Percentiles rank a stretch among this genome's conserved stretches.
Conservation (phyloP, 2,888 invertebrate species). For the Candidula unifasciata region DNA sequence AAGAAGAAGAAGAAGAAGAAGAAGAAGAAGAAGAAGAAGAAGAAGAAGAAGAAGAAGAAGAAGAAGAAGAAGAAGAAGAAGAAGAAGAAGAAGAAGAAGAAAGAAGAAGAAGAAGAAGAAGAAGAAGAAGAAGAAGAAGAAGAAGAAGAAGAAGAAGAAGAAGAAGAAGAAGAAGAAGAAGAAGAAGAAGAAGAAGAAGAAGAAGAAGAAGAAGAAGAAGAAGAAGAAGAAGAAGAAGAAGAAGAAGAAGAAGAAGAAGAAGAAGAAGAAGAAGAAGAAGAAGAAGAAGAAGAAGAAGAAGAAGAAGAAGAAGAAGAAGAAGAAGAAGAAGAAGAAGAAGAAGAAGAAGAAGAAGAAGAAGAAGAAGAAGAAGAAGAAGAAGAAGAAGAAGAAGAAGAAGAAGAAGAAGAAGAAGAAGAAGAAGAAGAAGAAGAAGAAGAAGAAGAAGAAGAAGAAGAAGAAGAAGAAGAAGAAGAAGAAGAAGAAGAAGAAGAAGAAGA, state of each 20-base stretch:
- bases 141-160: neutral
- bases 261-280: neutral
- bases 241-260: too few relatives aligned
- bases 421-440: too few relatives aligned
- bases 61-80: neutral
- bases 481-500: too few relatives aligned
- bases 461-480: too few relatives aligned
- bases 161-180: neutral
- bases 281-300: neutral
- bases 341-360: neutral
- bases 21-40: neutral
- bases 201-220: neutral
- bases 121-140: neutral
- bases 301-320: too few relatives aligned
- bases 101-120: neutral
- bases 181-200: neutral
- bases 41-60: neutral
- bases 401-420: too few relatives aligned
- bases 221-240: neutral
- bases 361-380: too few relatives aligned
- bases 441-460: too few relatives aligned
- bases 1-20: neutral
- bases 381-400: too few relatives aligned
- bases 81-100: neutral
- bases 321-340: neutral